Conservation (phyloP, 37 sponge, comb jelly and placozoan species). For the Lycopodina hypogea region DNA sequence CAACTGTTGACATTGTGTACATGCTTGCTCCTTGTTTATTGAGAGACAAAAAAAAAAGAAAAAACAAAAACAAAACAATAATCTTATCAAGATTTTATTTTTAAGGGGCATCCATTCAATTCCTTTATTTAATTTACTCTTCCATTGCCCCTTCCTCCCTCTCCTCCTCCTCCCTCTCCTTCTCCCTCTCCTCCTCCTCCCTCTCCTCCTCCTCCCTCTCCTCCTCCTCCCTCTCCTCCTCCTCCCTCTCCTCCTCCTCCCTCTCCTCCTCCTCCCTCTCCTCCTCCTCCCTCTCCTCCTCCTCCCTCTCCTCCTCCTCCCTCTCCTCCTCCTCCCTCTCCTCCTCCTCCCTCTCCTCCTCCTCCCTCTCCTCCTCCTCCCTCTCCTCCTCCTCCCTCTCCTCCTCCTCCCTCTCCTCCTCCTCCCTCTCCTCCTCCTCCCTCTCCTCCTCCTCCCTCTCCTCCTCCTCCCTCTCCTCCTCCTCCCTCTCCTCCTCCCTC, state of each 20-base stretch:
- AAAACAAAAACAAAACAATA: too few relatives aligned
- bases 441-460: not conserved
- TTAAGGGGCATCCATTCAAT: too few relatives aligned
- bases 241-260: slow-evolving; percentile 8
- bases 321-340: not conserved
- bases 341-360: not conserved
- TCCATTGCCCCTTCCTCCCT: not conserved
- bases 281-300: not conserved
- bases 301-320: slow-evolving; percentile 14
- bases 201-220: not conserved
- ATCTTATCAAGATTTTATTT: too few relatives aligned
- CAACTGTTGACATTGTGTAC: too few relatives aligned
- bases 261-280: not conserved
- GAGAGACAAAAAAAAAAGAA: too few relatives aligned
- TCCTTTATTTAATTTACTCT: not conserved
- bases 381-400: not conserved
- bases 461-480: not conserved
- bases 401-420: not conserved
- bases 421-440: not conserved
- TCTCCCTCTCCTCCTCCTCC: not conserved
- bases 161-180: not conserved
- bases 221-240: not conserved
- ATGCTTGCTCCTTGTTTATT: too few relatives aligned
- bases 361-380: slow-evolving; percentile 14
- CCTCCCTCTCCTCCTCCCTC: not conserved